These are phyloP conservation scores for Dasyurus viverrinus DNA, from an alignment of 2,113 vertebrate species.

Conservation along the genomic window DNA sequence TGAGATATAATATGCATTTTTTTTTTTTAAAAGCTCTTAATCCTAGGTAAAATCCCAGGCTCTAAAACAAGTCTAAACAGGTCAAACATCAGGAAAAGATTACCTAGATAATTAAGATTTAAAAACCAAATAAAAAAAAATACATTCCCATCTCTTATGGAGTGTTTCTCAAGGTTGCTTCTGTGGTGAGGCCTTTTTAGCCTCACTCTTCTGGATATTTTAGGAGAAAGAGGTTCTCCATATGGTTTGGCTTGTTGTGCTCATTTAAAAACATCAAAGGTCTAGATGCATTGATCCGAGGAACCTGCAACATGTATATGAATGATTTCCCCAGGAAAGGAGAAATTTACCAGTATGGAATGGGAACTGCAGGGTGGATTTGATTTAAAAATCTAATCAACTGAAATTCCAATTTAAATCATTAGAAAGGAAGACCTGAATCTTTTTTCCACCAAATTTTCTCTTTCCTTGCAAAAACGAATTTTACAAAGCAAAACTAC, in stretches of 20 bases:
- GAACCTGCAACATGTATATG: not conserved
- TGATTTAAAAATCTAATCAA: not conserved
- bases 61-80: not conserved
- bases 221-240: not conserved
- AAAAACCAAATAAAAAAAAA: not conserved
- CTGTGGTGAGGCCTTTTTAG: not conserved
- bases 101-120: not conserved
- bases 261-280: too few relatives aligned
- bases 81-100: not conserved
- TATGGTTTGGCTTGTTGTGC: not conserved
- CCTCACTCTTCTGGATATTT: not conserved
- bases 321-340: not conserved
- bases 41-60: not conserved
- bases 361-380: not conserved
- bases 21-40: not conserved
- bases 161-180: not conserved
- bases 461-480: not conserved
- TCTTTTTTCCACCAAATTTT: not conserved
- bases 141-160: not conserved
- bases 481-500: not conserved
- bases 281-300: not conserved
- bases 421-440: not conserved
- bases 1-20: not conserved
- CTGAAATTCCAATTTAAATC: not conserved
- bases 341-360: not conserved